phyloP scores from a whole-genome alignment of 1,140 invertebrate genomes.

The Pinna nobilis region DNA sequence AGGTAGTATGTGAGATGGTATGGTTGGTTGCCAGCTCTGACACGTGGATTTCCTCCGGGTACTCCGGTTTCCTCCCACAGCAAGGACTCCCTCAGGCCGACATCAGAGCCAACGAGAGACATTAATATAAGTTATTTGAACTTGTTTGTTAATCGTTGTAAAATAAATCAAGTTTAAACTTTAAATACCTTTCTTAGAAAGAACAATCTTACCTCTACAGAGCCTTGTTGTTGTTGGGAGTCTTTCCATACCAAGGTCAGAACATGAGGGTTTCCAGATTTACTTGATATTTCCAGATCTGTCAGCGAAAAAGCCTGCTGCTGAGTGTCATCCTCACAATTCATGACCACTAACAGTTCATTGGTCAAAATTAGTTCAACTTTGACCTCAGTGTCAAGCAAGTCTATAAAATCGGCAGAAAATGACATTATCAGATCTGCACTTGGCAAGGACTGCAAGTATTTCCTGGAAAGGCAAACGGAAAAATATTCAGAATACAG shows the following conservation, averaged over 20 bases:
- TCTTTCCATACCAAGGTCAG: slow-evolving; percentile 56
- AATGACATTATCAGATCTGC: slow-evolving; percentile 53
- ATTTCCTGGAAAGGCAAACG: slow-evolving; percentile 58
- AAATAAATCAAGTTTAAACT: too few relatives aligned
- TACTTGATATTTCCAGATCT: slow-evolving; percentile 68
- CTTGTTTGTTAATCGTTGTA: too few relatives aligned
- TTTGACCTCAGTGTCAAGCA: slow-evolving; percentile 44
- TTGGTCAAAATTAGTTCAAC: slow-evolving; percentile 65
- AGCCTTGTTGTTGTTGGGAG: slow-evolving; percentile 20
- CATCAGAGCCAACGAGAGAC: too few relatives aligned
- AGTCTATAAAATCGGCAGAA: slow-evolving; percentile 53
- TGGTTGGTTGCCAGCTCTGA: too few relatives aligned
- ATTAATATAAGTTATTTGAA: too few relatives aligned
- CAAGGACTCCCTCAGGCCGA: too few relatives aligned
- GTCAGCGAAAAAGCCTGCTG: slow-evolving; percentile 73
- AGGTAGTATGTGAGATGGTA: too few relatives aligned
- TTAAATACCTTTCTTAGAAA: too few relatives aligned
- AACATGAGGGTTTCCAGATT: slow-evolving; percentile 63
- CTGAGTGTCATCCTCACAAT: slow-evolving; percentile 73
- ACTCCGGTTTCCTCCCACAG: too few relatives aligned
- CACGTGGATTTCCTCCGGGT: too few relatives aligned
- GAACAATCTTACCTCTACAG: slow-evolving; percentile 16
- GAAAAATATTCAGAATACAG: too few relatives aligned
- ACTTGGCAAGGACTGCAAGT: slow-evolving; percentile 57
- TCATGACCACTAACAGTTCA: slow-evolving; percentile 74